These are phyloP conservation scores for Rana temporaria DNA, from an alignment of 2,113 vertebrate species.

Conservation along the genomic window DNA sequence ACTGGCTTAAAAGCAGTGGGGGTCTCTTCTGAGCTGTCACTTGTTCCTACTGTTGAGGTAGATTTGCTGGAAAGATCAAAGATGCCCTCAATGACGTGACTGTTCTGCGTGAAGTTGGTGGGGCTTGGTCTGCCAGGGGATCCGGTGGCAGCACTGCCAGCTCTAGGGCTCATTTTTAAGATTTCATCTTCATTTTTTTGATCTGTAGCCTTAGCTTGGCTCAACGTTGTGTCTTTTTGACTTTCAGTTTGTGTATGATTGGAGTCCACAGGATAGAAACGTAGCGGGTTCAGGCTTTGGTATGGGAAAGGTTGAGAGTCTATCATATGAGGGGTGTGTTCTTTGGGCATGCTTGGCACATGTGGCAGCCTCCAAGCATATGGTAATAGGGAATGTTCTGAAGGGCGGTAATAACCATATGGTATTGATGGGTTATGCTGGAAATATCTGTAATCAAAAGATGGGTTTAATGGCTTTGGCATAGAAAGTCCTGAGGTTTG, in stretches of 20 bases:
- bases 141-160: constrained; percentile 86
- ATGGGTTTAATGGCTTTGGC: constrained; percentile 71
- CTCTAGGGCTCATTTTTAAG: constrained; percentile 87
- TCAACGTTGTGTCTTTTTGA: constrained; percentile 67
- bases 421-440: constrained; percentile 75
- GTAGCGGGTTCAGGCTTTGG: constrained; percentile 69
- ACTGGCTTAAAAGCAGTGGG: constrained; percentile 68
- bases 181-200: constrained; percentile 75
- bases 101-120: constrained; percentile 82
- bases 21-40: constrained; percentile 63
- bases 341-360: constrained; percentile 71
- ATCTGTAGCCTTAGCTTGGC: constrained; percentile 67
- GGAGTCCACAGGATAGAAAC: constrained; percentile 66
- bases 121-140: constrained; percentile 90
- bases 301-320: constrained; percentile 74
- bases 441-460: constrained; percentile 83
- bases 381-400: constrained; percentile 72
- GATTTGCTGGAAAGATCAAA: constrained; percentile 68
- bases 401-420: constrained; percentile 81
- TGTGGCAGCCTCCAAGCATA: constrained; percentile 71
- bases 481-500: constrained; percentile 63
- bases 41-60: constrained; percentile 54
- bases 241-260: constrained; percentile 67
- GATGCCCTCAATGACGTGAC: constrained; percentile 64
- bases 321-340: constrained; percentile 72